Base-by-base conservation (phyloP, 2,113 vertebrate species). In the Platysteira castanea region DNA sequence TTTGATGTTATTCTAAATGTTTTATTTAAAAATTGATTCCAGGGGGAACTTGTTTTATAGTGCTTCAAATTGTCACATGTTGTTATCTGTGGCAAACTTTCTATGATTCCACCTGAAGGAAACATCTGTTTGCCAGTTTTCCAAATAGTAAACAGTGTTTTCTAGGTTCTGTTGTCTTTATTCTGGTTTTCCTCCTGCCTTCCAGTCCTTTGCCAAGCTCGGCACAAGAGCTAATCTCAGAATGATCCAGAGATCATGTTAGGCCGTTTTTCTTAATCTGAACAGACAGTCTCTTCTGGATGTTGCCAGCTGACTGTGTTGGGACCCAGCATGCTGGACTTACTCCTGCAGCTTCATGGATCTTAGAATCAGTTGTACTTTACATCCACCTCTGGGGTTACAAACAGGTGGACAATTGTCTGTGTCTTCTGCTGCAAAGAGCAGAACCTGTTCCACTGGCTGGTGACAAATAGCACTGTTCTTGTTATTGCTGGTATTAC, bases 71-170 rank as follows among this genome's bases (percentile, higher is more conserved):
- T 84, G 44, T 70, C 49, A 87, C 68, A 74, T 86, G 23, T 71
- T 91, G 39, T 78, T 90, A 63, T 67, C 73, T 78, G 27, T 57
- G 49, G 56, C 64, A 90, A 78, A 44, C 41, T 75, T 90, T 67
- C 56, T 81, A 33, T 3, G 1, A 78, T 89, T 56, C 49, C 16
- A 64, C 37, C 47, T 90, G 50, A 60, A 82, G 52, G 60, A 94
- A 93, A 74, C 44, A 90, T 57, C 83, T 93, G 65, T 88, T 90
- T 90, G 41, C 33, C 44, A 68, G 41, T 68, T 75, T 44, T 73
- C 60, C n/a, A 53, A 57, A 65, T 44, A 75, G 44, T 41, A 75
- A 84, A 60, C 44, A 78, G 31, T 11, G 52, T 57, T 87, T 93
- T 75, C 56, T 47, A 69, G 21, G 26, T 89, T 81, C 46, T 87